These are phyloP conservation scores for Gymnorhina tibicen DNA, from an alignment of 2,113 vertebrate species.

Conservation along the genomic window DNA sequence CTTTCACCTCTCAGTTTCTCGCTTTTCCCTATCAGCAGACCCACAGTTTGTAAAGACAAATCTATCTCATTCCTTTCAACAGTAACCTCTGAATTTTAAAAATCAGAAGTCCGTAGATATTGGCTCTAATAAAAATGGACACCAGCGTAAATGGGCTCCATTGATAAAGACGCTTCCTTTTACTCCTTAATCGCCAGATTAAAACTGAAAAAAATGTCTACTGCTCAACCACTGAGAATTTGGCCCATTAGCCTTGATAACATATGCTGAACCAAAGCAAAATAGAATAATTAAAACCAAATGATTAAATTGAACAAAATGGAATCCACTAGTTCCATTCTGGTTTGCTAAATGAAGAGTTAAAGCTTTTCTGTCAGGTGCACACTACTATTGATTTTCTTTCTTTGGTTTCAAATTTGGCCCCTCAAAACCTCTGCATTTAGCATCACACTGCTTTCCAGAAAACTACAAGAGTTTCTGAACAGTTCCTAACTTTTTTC, in stretches of 20 bases:
- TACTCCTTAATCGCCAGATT: background rate
- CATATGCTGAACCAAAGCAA: background rate
- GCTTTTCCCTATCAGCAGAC: too few relatives aligned
- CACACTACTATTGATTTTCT: background rate
- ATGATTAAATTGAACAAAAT: background rate
- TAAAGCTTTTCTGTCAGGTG: background rate
- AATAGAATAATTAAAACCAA: background rate
- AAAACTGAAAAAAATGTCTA: background rate
- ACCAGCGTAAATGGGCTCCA: background rate
- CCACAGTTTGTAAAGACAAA: too few relatives aligned
- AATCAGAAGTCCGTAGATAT: background rate
- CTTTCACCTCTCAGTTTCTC: too few relatives aligned
- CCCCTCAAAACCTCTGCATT: background rate
- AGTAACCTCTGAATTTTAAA: background rate
- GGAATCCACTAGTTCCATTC: background rate
- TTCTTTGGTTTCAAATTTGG: background rate
- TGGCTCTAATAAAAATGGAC: background rate
- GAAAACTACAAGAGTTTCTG: background rate
- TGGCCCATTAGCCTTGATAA: background rate
- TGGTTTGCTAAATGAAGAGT: background rate
- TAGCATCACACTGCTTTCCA: background rate
- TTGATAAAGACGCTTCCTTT: background rate
- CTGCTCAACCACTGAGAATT: background rate
- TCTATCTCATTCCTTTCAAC: too few relatives aligned
- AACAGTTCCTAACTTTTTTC: background rate